These are phyloP conservation scores for Sphaerophoria taeniata DNA, from an alignment of 2,888 invertebrate genomes.

Conservation along the genomic window DNA sequence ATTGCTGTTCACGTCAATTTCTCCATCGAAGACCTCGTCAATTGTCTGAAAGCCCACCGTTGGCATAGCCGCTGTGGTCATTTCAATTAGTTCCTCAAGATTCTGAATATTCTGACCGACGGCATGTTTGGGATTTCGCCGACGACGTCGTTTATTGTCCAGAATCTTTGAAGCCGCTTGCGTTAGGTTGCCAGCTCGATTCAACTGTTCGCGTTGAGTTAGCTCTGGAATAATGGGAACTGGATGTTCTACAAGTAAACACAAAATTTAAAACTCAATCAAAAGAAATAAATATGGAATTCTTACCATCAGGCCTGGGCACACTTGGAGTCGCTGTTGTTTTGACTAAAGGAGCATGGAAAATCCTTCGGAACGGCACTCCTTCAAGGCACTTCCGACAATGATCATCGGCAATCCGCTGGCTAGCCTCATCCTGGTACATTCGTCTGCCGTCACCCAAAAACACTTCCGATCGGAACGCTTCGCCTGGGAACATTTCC, in stretches of 20 bases:
- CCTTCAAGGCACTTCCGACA: conserved; percentile 80
- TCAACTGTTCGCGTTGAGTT: conserved; percentile 78
- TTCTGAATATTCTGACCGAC: conserved; percentile 76
- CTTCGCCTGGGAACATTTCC: conserved; percentile 90
- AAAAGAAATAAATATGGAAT: neutral
- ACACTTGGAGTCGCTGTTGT: conserved; percentile 55
- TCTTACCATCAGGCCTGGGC: conserved; percentile 68
- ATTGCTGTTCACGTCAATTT: conserved; percentile 89
- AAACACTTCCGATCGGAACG: conserved; percentile 87
- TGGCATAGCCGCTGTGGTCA: conserved; percentile 45
- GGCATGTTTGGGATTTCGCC: conserved; percentile 78
- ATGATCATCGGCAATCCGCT: conserved; percentile 77
- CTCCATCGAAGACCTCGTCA: conserved; percentile 87
- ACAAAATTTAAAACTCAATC: neutral
- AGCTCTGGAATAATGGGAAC: conserved; percentile 72
- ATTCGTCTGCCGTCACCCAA: conserved; percentile 87
- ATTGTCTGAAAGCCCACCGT: conserved; percentile 48
- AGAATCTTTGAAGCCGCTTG: conserved; percentile 80
- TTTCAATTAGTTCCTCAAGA: conserved; percentile 50
- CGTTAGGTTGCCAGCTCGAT: conserved; percentile 78
- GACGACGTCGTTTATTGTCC: conserved; percentile 77
- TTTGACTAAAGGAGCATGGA: conserved; percentile 37
- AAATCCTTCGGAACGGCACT: conserved; percentile 75
- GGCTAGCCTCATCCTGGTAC: conserved; percentile 76
- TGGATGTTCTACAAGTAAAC: conserved; percentile 47